Evolutionary conservation across 2,888 invertebrate species (phyloP), one percentile per base, ranked within the genome.

Genomic region (Netelia melanura): DNA sequence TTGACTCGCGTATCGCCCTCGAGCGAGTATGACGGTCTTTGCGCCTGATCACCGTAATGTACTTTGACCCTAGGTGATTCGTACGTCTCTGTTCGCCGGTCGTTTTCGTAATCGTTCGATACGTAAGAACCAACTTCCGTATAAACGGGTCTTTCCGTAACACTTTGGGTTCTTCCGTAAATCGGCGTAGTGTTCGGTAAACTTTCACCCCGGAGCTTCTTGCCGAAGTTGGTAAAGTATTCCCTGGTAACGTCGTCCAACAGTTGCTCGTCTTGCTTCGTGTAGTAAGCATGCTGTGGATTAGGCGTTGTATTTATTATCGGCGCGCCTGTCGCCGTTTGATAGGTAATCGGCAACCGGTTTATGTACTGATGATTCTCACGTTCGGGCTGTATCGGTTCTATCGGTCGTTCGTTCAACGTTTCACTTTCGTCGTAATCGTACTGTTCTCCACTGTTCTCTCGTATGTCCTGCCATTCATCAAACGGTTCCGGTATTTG

Each of bases 201-300:
- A 87, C 94, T 94, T 82, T 94, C 94, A 43, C 94, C 94, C 23
- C 94, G 95, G 77, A 96, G 92, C 92, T 96, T 97, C 93, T 96
- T 96, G 1, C 96, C 97, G 90, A 97, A 97, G 87, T 96, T 95
- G 43, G 96, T 96, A 90, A 97, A 97, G 79, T 96, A 97, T 89
- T 96, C 96, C 91, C 96, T 96, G 3, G 97, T 97, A 78, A 96
- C 96, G 89, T 97, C 97, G 89, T 97, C 97, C 84, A 97, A 94
- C 86, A 96, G 95, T 79, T 95, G 95, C 90, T 96, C 95, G 91
- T 95, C 95, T 86, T 96, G 96, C 91, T 96, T 96, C 14, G 96
- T 96, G 93, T 96, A 96, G 92, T 96, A 96, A 52, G 95, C 95
- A 89, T 96, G 95, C 92, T 95, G 94, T 8, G 96, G 95, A 89